Conservation (phyloP, 2,797 vertebrate species). For the Graptemys geographica region DNA sequence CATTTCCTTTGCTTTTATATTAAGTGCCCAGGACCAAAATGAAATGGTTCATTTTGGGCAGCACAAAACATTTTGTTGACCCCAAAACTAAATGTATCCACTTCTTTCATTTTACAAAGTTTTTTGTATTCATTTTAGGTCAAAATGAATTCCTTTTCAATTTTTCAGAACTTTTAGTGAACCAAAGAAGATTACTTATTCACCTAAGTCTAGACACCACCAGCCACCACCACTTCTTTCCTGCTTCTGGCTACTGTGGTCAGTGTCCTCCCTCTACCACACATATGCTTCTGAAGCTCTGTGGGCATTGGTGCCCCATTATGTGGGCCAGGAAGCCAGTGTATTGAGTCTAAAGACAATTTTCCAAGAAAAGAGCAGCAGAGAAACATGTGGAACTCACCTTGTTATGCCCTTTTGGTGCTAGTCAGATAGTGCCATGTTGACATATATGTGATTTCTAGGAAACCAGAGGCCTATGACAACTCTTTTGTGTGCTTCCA, state of each 20-base stretch:
- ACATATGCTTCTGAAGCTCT: background rate
- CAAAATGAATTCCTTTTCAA: background rate
- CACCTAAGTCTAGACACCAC: background rate
- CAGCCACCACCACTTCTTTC: background rate
- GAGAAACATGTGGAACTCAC: background rate
- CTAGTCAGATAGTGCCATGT: background rate
- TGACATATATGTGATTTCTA: background rate
- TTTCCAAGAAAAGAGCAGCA: background rate
- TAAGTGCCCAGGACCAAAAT: background rate
- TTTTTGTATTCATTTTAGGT: background rate
- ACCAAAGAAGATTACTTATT: background rate
- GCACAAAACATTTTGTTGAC: background rate
- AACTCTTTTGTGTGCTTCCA: background rate
- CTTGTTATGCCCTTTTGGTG: background rate
- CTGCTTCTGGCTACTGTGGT: background rate
- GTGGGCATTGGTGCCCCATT: background rate
- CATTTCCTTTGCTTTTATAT: background rate
- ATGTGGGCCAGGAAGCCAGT: background rate
- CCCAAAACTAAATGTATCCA: background rate
- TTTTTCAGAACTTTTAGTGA: background rate
- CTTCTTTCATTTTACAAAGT: background rate
- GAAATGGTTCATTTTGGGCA: background rate
- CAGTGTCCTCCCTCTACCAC: background rate
- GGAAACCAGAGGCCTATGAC: background rate
- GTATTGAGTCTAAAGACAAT: too few species aligned